Base-by-base conservation (phyloP, 2,888 invertebrate genomes). In the Athalia cordata region DNA sequence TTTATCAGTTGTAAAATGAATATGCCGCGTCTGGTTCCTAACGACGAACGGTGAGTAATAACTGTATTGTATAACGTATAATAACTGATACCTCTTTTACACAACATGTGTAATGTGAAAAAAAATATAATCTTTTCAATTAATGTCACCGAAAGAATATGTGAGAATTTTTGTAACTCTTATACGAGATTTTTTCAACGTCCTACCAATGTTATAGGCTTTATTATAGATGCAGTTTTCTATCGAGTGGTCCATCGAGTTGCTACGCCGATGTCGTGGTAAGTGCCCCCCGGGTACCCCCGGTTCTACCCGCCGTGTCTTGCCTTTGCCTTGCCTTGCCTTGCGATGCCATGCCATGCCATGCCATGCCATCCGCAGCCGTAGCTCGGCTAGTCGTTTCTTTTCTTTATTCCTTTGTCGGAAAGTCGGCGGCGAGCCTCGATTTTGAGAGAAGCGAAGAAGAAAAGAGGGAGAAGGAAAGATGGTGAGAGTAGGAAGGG, bases 341-440 rank as follows among this genome's bases (percentile, higher is more conserved):
- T 83, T 82, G 82, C 84, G 85, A 83, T 85, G 84, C 72, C 81
- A 80, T 85, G 84, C 72, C 81, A 80, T 79, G 80, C 79, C 81
- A 79, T 80, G 81, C 81, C 82, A 80, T 82, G 87, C 87, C 83
- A 82, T 84, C 83, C 82, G 81, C 81, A 81, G 81, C 81, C 80
- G 76, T 78, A 80, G 79, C 81, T 81, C 86, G 85, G 87, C 87
- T 87, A 88, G 88, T 88, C 87, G 88, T 89, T 89, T 88, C 88
- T 88, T 89, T 89, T 89, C 88, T 89, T 89, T 88, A 88, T 88
- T 88, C 88, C 89, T 88, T 89, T 89, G 88, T 89, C 88, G 88
- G 88, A 88, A 89, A 88, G 88, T 89, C 87, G 88, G 88, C 88
- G 87, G 87, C 88, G 86, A 88, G 87, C 87, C 87, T 88, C 87